Base-by-base conservation (phyloP, 1,140 invertebrate genomes). In the Adelges cooleyi region DNA sequence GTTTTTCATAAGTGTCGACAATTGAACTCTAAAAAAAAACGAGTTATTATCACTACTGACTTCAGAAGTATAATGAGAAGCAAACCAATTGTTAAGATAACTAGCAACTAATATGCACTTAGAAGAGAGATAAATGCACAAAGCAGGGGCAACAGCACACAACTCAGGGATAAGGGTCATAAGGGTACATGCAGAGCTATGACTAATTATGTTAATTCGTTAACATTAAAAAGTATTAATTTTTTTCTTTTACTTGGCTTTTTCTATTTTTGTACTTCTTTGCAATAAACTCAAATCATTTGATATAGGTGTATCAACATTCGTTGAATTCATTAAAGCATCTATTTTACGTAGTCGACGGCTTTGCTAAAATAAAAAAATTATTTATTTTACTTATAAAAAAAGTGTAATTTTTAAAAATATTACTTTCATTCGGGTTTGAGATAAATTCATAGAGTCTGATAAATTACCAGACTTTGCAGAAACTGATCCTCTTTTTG, bases 271-370 rank as follows among this genome's bases (percentile, higher is more conserved):
- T 4, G 20, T 46, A 33, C 25, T 20, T 62, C 56, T 62, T 27
- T 62, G 42, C 23, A 62, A 46, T 20, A 62, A 27, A 62, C 42
- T 62, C 15, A 62, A 13, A 62, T 62, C 42, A 48, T 48, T 15
- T 46, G 56, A 48, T 20, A 62, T 29, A 29, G 33, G 5, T 10
- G 56, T 46, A 25, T 62, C 27, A 10, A 29, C 29, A 48, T 48
- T 62, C 4, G 17, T 29, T 29, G 27, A 6, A 27, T 3, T 48
- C 8, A 5, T 1, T 20, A 25, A 8, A 3, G 20, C 13, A 5
- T 62, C 42, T n/a, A 62, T 8, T 62, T 62, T 62, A 6, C 13
- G n/a, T 46, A 62, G 33, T n/a, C 44, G 44, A 0, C 25, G 56
- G 1, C 3, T 48, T 29, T 46, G 20, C 56, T 62, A 17, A 40